A percentile compares a stretch with the other conserved stretches of the same genome.
phyloP scores from a whole-genome alignment of 2,888 invertebrate genomes.

The Lycophotia porphyrea region DNA sequence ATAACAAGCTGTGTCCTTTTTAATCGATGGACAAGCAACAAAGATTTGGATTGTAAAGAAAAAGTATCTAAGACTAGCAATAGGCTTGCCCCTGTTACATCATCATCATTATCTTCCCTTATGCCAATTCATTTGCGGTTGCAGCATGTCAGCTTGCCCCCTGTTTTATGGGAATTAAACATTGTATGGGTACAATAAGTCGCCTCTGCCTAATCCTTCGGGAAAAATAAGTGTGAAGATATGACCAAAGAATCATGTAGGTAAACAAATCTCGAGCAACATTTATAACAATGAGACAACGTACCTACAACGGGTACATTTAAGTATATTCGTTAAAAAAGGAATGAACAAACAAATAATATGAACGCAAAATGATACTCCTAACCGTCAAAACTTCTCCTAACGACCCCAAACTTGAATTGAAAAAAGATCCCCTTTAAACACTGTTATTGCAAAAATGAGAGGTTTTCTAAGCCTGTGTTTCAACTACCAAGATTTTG shows the following conservation, averaged over 20 bases:
- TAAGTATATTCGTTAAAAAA: conserved; percentile 11
- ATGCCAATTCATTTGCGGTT: too few species aligned
- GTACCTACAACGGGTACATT: neutral
- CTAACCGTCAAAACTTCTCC: conserved; percentile 39
- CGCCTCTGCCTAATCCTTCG: neutral
- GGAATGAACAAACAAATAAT: conserved; percentile 40
- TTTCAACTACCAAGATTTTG: conserved; percentile 58
- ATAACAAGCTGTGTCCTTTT: neutral
- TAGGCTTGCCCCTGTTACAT: neutral
- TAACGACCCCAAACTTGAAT: conserved; percentile 52
- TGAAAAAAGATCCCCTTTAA: conserved; percentile 56
- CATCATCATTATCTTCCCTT: too few species aligned
- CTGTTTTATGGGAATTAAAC: neutral
- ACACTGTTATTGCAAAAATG: conserved; percentile 61
- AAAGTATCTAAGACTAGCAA: neutral
- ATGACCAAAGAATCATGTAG: neutral
- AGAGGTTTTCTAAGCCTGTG: conserved; percentile 37
- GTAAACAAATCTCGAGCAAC: neutral
- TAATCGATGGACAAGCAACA: neutral
- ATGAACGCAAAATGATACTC: conserved; percentile 21
- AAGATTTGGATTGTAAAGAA: neutral
- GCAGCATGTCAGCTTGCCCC: too few species aligned
- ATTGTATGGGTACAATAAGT: neutral
- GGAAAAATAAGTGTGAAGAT: neutral
- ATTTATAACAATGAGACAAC: neutral